Conservation (phyloP, 37 sponge, comb jelly and placozoan genomes). For the Eunapius fragilis region DNA sequence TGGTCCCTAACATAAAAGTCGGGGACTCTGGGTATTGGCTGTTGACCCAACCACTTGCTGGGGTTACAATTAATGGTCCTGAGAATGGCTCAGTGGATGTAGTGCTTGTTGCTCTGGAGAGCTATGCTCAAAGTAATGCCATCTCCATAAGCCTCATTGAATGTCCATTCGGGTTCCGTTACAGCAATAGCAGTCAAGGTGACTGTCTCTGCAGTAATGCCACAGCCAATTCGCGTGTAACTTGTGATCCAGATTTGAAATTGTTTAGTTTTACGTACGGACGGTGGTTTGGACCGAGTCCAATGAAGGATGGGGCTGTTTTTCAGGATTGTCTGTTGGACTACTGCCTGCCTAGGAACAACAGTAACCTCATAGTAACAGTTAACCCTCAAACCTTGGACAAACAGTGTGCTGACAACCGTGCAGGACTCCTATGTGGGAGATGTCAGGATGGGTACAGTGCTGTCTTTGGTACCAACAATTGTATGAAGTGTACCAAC, state of each 20-base stretch:
- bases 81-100: not conserved
- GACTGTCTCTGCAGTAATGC: not conserved
- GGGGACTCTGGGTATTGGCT: not conserved
- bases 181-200: not conserved
- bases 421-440: conserved; percentile 53
- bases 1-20: not conserved
- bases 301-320: not conserved
- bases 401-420: conserved; percentile 10
- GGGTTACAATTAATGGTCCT: not conserved
- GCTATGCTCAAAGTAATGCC: not conserved
- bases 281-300: conserved; percentile 33
- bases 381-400: conserved; percentile 22
- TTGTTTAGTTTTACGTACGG: conserved; percentile 1
- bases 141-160: not conserved
- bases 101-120: not conserved
- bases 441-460: conserved; percentile 35
- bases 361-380: no score
- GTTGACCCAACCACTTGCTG: not conserved
- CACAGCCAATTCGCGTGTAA: not conserved
- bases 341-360: conserved; percentile 11
- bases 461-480: conserved; percentile 35
- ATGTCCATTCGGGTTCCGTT: conserved; percentile 21
- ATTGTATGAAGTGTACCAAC: conserved; percentile 33
- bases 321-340: conserved; percentile 15
- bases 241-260: not conserved